A percentile compares a stretch with the other conserved stretches of the same genome.
phyloP scores from a whole-genome alignment of 2,797 vertebrate genomes.

The Poeciliopsis infans region DNA sequence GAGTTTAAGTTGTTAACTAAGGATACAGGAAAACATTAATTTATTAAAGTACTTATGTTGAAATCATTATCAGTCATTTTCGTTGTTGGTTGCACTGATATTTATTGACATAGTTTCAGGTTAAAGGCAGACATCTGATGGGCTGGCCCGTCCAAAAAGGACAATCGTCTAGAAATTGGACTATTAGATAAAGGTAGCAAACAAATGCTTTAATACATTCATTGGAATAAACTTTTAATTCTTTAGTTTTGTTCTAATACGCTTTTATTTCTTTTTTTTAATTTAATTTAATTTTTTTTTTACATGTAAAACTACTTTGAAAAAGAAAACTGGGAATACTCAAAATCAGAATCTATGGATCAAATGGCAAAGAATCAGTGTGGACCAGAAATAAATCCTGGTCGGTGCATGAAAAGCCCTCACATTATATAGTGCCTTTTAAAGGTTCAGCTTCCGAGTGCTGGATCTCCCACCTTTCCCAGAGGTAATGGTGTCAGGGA shows the following conservation, averaged over 20 bases:
- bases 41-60: constrained; percentile 52
- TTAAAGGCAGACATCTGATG: constrained; percentile 29
- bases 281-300: background rate
- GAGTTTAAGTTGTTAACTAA: constrained; percentile 85
- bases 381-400: background rate
- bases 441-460: constrained; percentile 72
- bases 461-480: constrained; percentile 79
- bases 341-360: background rate
- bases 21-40: constrained; percentile 70
- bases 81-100: constrained; percentile 45
- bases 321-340: background rate
- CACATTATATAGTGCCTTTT: constrained; percentile 62
- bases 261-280: background rate
- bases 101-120: constrained; percentile 32
- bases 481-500: constrained; percentile 77
- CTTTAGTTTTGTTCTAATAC: background rate
- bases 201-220: background rate
- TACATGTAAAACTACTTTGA: background rate
- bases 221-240: background rate
- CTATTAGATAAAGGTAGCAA: background rate
- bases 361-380: background rate
- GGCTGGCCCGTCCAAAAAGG: background rate
- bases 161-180: background rate
- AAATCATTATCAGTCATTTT: constrained; percentile 36
- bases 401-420: constrained; percentile 46